phyloP scores from a whole-genome alignment of 2,797 vertebrate genomes.

The Fringilla coelebs region DNA sequence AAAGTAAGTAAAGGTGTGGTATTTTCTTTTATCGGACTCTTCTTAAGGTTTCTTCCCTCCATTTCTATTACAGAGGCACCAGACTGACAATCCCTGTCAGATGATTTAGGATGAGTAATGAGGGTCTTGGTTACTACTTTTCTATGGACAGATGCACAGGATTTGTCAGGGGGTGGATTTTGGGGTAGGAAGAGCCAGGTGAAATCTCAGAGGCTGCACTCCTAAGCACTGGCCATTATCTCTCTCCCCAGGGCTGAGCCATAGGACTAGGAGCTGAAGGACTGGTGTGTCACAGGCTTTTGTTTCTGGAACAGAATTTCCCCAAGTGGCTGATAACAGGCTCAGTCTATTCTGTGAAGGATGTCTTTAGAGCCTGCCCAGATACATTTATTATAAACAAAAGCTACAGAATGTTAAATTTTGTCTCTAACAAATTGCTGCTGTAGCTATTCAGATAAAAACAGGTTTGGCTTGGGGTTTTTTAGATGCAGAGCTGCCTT shows the following conservation, averaged over 20 bases:
- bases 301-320: constrained; percentile 25
- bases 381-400: constrained; percentile 37
- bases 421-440: constrained; percentile 19
- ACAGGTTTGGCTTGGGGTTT: neutral
- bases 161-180: neutral
- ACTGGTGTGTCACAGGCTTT: constrained; percentile 5
- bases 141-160: neutral
- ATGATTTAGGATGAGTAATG: neutral
- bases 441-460: constrained; percentile 61
- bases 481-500: constrained; percentile 30
- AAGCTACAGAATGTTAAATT: constrained; percentile 26
- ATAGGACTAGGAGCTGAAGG: neutral
- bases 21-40: neutral
- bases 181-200: neutral
- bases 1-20: neutral
- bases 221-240: neutral
- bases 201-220: neutral
- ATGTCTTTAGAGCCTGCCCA: neutral
- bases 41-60: neutral
- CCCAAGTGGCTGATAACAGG: constrained; percentile 12
- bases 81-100: neutral
- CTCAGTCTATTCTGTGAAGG: neutral
- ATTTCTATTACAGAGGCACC: neutral
- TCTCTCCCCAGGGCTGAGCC: neutral
- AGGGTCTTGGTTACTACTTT: neutral